Evolutionary conservation across 2,888 invertebrate genomes (phyloP), one percentile per base, ranked within the genome.

Genomic region (Lasioglossum lativentre): DNA sequence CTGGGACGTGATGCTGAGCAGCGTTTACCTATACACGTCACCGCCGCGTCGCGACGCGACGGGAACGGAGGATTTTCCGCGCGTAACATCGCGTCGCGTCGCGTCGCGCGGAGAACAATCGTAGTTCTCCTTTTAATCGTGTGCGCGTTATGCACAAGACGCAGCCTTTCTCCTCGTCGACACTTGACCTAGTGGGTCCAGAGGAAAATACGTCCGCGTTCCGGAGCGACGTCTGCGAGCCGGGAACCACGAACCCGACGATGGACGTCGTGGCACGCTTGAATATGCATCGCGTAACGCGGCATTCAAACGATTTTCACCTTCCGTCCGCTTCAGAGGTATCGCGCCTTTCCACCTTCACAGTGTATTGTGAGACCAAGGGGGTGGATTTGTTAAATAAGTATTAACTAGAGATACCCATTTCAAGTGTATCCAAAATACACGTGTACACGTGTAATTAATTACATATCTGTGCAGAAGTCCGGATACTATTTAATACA

Each of bases 231-330:
- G 73, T 70, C 74, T 42, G 68, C 68, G 34, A 23, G 23, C 66
- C 34, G 23, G 47, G 30, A 59, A 30, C 27, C 27, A 16, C 27
- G 59, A 38, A 30, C 23, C 59, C 30, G 79, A 75, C 47, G 72
- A 83, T 47, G 71, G 27, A n/a, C 59, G 71, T 47, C 70, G 45
- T 27, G 66, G 42, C 68, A 34, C 47, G 47, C 27, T 66, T 80
- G 79, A 82, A 82, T 82, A 82, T 79, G 82, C 59, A 79, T 79
- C 73, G 68, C 68, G 74, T 68, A 68, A 68, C 76, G n/a, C 70
- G 16, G 23, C 42, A 70, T 70, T 74, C 78, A 68, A 82, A 82
- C 79, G 52, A 68, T 74, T 82, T 63, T 77, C 71, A 63, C 77
- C 71, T 77, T 45, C 42, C 76, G 10, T 38, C 38, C 45, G n/a